phyloP scores from a whole-genome alignment of 2,797 vertebrate species.

The Coluber constrictor region DNA sequence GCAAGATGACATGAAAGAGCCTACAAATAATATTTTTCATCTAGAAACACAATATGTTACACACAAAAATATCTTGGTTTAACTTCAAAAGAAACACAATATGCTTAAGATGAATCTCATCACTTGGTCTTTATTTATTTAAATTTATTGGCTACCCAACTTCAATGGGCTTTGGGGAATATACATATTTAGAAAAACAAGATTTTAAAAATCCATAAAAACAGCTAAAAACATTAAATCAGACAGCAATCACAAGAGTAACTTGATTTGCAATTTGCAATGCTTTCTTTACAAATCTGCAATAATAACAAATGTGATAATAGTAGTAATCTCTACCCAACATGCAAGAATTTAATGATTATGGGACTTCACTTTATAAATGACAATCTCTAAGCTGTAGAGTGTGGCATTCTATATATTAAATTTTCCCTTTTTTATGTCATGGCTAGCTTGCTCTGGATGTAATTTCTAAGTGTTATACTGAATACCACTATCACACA shows the following conservation, averaged over 20 bases:
- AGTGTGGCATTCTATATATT: background rate
- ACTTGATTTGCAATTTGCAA: background rate
- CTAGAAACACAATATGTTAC: background rate
- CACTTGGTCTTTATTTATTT: background rate
- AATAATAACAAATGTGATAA: background rate
- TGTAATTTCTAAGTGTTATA: background rate
- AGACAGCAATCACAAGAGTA: background rate
- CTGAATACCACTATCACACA: background rate
- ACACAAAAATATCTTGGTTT: background rate
- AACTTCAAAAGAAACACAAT: background rate
- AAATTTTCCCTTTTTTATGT: background rate
- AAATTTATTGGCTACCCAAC: background rate
- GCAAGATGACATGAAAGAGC: background rate
- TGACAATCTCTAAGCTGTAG: background rate
- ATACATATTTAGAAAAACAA: background rate
- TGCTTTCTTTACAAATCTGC: background rate
- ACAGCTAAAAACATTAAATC: background rate
- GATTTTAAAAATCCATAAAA: background rate
- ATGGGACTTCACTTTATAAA: background rate
- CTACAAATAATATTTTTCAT: background rate
- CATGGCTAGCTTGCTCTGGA: background rate
- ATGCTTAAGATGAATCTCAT: background rate
- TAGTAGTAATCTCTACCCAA: background rate
- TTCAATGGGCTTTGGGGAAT: background rate
- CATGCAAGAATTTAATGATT: background rate